phyloP scores from a whole-genome alignment of 2,113 vertebrate genomes.

The Spea bombifrons region DNA sequence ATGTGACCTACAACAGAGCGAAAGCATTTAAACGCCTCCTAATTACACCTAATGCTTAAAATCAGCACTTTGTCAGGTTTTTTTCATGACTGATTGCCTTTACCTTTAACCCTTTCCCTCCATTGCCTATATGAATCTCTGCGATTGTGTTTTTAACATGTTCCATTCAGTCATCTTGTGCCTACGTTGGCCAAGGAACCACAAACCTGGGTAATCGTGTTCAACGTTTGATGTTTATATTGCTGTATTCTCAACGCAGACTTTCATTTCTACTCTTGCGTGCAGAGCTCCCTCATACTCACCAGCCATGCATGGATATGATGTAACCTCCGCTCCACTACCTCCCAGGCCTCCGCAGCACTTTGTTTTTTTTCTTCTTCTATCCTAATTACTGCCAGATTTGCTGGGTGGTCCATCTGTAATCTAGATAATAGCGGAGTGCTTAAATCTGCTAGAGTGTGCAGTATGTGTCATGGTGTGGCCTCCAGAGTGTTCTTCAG shows the following conservation, averaged over 20 bases:
- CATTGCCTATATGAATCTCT: constrained; percentile 25
- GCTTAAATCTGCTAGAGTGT: constrained; percentile 56
- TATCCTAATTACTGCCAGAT: constrained; percentile 64
- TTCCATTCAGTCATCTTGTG: constrained; percentile 7
- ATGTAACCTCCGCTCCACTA: constrained; percentile 65
- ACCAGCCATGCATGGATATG: constrained; percentile 69
- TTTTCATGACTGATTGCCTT: constrained; percentile 14
- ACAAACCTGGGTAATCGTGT: constrained; percentile 3
- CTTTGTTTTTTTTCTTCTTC: constrained; percentile 57
- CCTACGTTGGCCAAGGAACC: background rate
- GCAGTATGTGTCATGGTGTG: constrained; percentile 56
- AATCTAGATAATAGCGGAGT: constrained; percentile 63
- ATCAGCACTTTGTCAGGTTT: constrained; percentile 24
- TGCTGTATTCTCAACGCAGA: constrained; percentile 53
- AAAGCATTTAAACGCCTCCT: background rate
- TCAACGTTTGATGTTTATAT: constrained; percentile 45
- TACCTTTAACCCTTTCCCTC: constrained; percentile 26
- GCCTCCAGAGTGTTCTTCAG: constrained; percentile 58
- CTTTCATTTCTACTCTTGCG: constrained; percentile 62
- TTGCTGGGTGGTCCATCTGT: constrained; percentile 73
- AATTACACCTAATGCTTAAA: constrained; percentile 9
- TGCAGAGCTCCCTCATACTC: constrained; percentile 62
- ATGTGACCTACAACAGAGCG: background rate
- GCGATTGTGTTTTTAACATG: constrained; percentile 19
- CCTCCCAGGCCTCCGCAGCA: constrained; percentile 39